Base-by-base conservation (phyloP, 1,140 invertebrate genomes). In the Pogonomyrmex barbatus region DNA sequence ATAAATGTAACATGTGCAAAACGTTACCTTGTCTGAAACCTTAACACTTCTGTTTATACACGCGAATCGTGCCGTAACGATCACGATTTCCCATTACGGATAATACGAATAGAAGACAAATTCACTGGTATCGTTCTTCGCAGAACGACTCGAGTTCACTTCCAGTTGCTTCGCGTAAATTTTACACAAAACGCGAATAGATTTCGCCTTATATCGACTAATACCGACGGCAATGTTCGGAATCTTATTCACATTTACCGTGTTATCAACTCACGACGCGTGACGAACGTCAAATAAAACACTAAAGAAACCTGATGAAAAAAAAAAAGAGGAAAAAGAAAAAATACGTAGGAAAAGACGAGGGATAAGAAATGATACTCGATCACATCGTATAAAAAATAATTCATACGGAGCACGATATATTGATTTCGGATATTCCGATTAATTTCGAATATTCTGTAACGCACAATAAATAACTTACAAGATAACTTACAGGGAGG, bases 381-480 rank as follows among this genome's bases (percentile, higher is more conserved):
- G 56, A 62, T 60, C 30, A 30, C 42, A 9, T 30, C 30, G 39
- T 58, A 4, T 8, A n/a, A n/a, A 60, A 82, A 47, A 60, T 33
- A 24, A 73, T 58, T 58, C 39, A n/a, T 45, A n/a, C n/a, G 62
- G 36, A 81, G 42, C 12, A 52, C 39, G 65, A 17, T 58, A 12
- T 39, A 45, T 10, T 71, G 67, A 14, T 30, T 30, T 68, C 63
- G 42, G 12, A 68, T 60, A 36, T 17, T 39, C 39, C 6, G 47
- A 24, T 24, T 17, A 42, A 36, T 17, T 39, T 50, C 6, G 47
- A 24, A 36, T 17, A 42, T 12, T 45, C 8, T 6, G 30, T 24
- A 30, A 9, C 6, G 45, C 62, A 50, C 52, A 75, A 84, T 83
- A 87, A 87, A 87, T 85, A 87, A 87, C 71, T 87, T 87, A 82